A percentile compares a stretch with the other conserved stretches of the same genome.
These are phyloP conservation scores for Palythoa heliodiscus DNA, from an alignment of 92 coral and sea anemone genomes.

Conservation along the genomic window DNA sequence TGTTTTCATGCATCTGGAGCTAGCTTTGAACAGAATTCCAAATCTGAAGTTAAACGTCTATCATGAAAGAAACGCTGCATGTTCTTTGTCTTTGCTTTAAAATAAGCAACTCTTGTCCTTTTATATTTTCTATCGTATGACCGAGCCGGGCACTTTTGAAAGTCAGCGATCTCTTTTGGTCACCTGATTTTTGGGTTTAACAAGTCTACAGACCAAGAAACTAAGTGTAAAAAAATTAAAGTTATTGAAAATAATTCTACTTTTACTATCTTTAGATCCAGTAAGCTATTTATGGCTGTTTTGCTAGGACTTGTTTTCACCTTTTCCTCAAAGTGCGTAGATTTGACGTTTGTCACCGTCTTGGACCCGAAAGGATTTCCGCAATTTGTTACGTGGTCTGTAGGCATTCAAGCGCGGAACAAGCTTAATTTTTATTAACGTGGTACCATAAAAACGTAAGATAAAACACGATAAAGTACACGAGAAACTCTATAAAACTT, in stretches of 20 bases:
- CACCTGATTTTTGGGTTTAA: too few relatives aligned
- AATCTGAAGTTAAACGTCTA: neutral
- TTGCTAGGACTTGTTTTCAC: neutral
- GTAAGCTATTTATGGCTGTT: neutral
- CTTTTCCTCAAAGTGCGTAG: neutral
- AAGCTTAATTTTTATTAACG: neutral
- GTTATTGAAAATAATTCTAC: too few relatives aligned
- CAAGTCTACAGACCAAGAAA: too few relatives aligned
- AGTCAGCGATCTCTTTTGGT: too few relatives aligned
- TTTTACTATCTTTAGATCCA: neutral
- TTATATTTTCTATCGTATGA: too few relatives aligned
- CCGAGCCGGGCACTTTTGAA: too few relatives aligned
- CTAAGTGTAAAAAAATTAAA: too few relatives aligned
- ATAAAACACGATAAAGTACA: neutral
- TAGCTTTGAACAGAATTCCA: neutral
- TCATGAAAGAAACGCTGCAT: neutral
- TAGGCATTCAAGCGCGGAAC: neutral
- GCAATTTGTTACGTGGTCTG: neutral
- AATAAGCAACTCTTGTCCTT: too few relatives aligned
- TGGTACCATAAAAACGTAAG: neutral
- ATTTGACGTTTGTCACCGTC: conserved; percentile 1
- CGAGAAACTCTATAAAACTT: neutral
- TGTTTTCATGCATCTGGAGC: neutral
- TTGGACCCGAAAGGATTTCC: neutral
- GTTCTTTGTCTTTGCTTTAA: neutral